These are phyloP conservation scores for Fulmarus glacialis DNA, from an alignment of 2,113 vertebrate genomes.

Conservation along the genomic window DNA sequence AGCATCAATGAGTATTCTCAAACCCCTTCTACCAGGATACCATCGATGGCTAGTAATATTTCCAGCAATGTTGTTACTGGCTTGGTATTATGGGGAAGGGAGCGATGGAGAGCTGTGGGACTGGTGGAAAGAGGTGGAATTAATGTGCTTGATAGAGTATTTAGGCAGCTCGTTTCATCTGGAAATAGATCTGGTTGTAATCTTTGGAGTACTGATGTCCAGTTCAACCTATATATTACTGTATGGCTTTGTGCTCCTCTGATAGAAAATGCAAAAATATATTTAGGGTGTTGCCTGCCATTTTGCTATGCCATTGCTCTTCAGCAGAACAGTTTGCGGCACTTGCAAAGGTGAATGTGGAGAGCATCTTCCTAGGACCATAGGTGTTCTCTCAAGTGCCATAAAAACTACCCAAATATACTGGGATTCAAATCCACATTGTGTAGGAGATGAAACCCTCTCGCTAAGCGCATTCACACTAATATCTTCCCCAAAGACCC, in stretches of 20 bases:
- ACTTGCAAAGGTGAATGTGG: background rate
- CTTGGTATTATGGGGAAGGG: background rate
- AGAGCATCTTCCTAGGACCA: fast-evolving
- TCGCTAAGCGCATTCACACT: background rate
- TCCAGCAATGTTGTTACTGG: background rate
- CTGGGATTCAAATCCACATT: fast-evolving
- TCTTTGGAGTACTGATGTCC: background rate
- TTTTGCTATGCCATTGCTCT: background rate
- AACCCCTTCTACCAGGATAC: background rate
- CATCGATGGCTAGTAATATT: background rate
- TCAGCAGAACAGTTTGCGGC: background rate
- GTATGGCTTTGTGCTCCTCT: background rate
- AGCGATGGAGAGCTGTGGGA: background rate
- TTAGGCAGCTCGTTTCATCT: background rate
- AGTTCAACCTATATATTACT: background rate
- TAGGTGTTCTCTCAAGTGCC: background rate
- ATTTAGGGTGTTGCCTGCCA: background rate
- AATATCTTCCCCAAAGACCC: background rate
- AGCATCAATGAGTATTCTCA: background rate
- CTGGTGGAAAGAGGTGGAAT: background rate
- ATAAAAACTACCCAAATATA: background rate
- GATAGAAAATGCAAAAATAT: background rate
- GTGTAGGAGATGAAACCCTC: background rate
- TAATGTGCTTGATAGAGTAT: background rate
- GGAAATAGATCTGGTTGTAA: background rate